Percentiles rank a stretch among this genome's conserved stretches.
Conservation (phyloP, 2,113 vertebrate genomes). For the Microcebus ravelobensis region DNA sequence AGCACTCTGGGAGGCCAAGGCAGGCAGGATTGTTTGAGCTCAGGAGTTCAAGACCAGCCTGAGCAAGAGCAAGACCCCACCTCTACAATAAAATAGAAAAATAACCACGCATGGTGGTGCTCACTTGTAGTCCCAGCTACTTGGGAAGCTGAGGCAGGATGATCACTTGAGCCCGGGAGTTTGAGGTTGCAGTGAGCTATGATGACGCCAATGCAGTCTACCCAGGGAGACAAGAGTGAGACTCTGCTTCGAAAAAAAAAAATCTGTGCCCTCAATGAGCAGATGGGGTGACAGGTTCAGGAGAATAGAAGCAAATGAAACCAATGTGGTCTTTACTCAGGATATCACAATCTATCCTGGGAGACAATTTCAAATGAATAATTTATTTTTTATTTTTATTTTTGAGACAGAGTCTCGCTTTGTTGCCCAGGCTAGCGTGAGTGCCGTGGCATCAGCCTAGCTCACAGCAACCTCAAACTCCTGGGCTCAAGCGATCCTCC, state of each 20-base stretch:
- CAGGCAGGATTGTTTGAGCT: not conserved
- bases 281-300: not conserved
- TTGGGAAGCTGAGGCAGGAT: not conserved
- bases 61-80: not conserved
- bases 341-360: not conserved
- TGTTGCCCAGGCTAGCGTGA: too few species aligned
- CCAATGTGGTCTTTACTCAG: not conserved
- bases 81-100: not conserved
- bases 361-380: too few species aligned
- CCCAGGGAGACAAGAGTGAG: not conserved
- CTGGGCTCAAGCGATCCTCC: too few species aligned
- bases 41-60: not conserved
- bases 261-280: not conserved
- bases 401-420: too few species aligned
- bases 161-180: not conserved
- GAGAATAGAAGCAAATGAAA: not conserved
- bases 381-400: too few species aligned
- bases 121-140: not conserved
- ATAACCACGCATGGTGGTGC: not conserved
- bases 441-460: too few species aligned
- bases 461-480: too few species aligned
- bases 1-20: not conserved
- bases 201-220: accelerated
- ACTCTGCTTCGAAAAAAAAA: not conserved
- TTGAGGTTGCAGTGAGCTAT: not conserved